phyloP scores from a whole-genome alignment of 1,140 invertebrate genomes.

The Tribolium castaneum region DNA sequence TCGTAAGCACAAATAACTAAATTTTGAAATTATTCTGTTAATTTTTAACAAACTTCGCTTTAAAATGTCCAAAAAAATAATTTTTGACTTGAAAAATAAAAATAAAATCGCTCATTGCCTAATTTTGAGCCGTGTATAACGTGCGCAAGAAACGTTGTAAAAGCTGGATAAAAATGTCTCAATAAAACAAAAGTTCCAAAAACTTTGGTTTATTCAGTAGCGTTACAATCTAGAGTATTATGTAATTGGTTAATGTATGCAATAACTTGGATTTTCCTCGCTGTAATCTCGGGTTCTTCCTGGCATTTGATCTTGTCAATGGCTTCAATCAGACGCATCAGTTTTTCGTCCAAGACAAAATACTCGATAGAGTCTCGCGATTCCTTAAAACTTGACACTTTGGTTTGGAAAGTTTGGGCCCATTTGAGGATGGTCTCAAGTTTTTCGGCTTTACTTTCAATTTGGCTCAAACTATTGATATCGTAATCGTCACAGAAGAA shows the following conservation, averaged over 20 bases:
- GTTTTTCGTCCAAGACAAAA: slow-evolving; percentile 47
- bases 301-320: slow-evolving; percentile 38
- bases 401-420: slow-evolving; percentile 19
- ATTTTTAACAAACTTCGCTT: no score
- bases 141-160: slow-evolving; percentile 51
- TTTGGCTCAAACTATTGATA: background rate
- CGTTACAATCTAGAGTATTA: background rate
- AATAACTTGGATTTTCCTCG: background rate
- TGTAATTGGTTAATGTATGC: background rate
- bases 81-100: no score
- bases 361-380: slow-evolving; percentile 35
- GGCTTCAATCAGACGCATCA: slow-evolving; percentile 31
- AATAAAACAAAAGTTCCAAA: background rate
- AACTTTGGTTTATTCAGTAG: background rate
- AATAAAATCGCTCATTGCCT: no score
- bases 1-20: no score
- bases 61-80: no score
- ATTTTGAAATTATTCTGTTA: no score
- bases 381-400: slow-evolving; percentile 33
- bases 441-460: background rate
- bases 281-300: background rate
- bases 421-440: background rate
- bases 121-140: no score
- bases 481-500: slow-evolving; percentile 4
- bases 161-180: slow-evolving; percentile 46